These are phyloP conservation scores for Onychomys arenicola DNA, from an alignment of 2,797 vertebrate species.

Conservation along the genomic window DNA sequence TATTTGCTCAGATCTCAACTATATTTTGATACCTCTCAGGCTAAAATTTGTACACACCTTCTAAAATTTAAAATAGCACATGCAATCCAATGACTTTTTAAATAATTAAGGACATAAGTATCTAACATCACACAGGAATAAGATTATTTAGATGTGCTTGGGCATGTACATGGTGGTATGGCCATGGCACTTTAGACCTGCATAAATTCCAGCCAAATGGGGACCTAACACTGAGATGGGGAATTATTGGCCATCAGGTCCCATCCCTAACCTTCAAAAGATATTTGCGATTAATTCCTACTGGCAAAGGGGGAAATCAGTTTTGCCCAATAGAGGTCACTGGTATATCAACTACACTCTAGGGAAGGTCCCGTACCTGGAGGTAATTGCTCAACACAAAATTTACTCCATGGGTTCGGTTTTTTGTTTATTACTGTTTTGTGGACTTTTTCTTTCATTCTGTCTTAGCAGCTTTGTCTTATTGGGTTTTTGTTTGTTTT, in stretches of 20 bases:
- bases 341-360: not conserved
- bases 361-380: not conserved
- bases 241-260: not conserved
- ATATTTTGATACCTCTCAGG: constrained; percentile 16
- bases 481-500: not conserved
- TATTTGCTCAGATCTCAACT: constrained; percentile 21
- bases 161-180: not conserved
- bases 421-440: not conserved
- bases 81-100: constrained; percentile 20
- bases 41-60: constrained; percentile 18
- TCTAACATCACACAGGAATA: not conserved
- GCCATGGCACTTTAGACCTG: not conserved
- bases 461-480: not conserved
- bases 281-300: not conserved
- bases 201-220: not conserved
- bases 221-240: not conserved
- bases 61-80: constrained; percentile 23
- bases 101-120: constrained; percentile 45
- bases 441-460: not conserved
- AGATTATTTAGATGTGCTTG: not conserved
- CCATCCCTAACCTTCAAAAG: not conserved
- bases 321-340: not conserved
- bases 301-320: not conserved
- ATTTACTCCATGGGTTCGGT: not conserved
- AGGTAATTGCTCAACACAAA: not conserved